Base-by-base conservation (phyloP, 2,888 invertebrate genomes). In the Geotrupes spiniger region DNA sequence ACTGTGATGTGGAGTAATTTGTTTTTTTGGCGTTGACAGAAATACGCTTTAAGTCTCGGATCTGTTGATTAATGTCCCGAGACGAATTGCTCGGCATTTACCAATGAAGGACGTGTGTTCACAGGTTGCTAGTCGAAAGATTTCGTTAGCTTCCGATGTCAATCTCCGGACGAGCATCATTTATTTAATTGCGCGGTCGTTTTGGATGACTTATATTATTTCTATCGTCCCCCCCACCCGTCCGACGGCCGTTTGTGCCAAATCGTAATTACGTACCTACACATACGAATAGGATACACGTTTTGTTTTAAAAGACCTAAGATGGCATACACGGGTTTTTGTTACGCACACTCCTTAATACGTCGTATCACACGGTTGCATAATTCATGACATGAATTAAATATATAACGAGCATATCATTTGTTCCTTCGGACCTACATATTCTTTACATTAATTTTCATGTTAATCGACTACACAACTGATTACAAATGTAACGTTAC, bases 1-100 rank as follows among this genome's bases (percentile, higher is more conserved):
- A 65, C 63, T 60, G 60, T 63, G 65, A 64, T 64, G 65, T 63
- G 62, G 64, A 65, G 67, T 68, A 68, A 68, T 69, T 68, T 66
- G 63, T 62, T 66, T 66, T 68, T 68, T 63, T 60, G 60, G 64
- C 63, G 64, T 62, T 63, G 66, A 64, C 66, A 67, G 68, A 65
- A 68, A 67, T 65, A 66, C 64, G 63, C 63, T 65, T 65, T 65
- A 63, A 66, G 62, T 63, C 63, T 60, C 57, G 60, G 60, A 66
- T 64, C 65, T 63, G 65, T 65, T 66, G 67, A 67, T 67, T 67
- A 67, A 67, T 67, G 65, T 63, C 57, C 60, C 63, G 62, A 63
- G 62, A 63, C 64, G 64, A 64, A 65, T 64, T 63, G 63, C 59
- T 57, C 61, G 60, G 58, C 61, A 62, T 64, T 61, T 62, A 61